Evolutionary conservation across 2,888 invertebrate genomes (phyloP), one percentile per base, ranked within the genome.

Genomic region (Altica lythri): DNA sequence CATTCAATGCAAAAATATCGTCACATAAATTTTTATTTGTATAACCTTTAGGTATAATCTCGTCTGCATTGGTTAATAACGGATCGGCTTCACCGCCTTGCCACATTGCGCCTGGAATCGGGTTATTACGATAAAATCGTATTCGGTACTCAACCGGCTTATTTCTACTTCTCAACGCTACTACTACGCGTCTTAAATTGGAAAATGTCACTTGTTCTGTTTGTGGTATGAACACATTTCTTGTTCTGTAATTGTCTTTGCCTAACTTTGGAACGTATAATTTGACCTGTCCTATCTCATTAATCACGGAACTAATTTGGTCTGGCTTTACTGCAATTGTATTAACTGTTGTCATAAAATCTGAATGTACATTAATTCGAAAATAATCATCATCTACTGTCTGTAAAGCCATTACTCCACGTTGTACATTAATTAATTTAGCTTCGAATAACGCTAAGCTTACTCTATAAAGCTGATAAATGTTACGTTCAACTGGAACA

Each of bases 51-150:
- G 49, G 42, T 6, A 40, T 42, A 8, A 49, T 42, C 12, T 48
- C 48, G 22, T 49, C 22, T 5, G 49, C 42, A 16, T 49, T 49
- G 5, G 9, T 5, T 1, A 48, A 6, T 4, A 27, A 1, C 2
- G 48, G 48, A 10, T 27, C 13, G 9, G 38, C 2, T 13, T 16
- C n/a, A 2, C 2, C 17, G 10, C 40, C 40, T 4, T 9, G 2
- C 42, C 50, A 50, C 1, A 50, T 42, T 14, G 9, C 2, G 10
- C 32, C 50, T 13, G 42, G 50, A 4, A 50, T 43, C 1, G 50
- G 50, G 8, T 50, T 50, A 6, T 35, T 34, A 1, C 16, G 8
- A 14, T 50, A 50, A 13, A 50, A 42, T 14, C 34, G 9, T 14
- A 4, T 4, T 13, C 50, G 8, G 4, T 32, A 42, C 16, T 32